Evolutionary conservation across 2,888 invertebrate species (phyloP), one percentile per base, ranked within the genome.

Genomic region (Branchipolynoe longqiensis): DNA sequence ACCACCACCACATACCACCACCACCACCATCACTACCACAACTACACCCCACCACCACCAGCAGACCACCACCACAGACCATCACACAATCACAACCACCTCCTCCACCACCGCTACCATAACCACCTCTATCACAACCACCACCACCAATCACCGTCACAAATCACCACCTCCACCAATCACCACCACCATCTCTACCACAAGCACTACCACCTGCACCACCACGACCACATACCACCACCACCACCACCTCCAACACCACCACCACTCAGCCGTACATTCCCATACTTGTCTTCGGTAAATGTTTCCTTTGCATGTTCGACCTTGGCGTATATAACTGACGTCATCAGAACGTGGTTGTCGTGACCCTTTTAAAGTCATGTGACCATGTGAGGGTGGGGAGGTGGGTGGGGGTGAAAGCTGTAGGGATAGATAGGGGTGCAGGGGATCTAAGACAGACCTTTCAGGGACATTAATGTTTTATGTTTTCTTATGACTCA

Each of bases 401-500:
- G 25, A 28, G 62, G 48, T 12, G 48, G 8, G 48, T 48, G 48
- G 8, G 48, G 8, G 48, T 48, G 48, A 12, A 18, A 18, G 48
- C 8, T 48, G 8, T 8, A 18, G 48, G 48, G 48, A 18, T 48
- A 12, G n/a, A n/a, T n/a, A n/a, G n/a, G 18, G 48, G 48, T 18
- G 48, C 8, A 48, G 48, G 8, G 69, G 69, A 36, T 69, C 69
- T 54, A 78, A 78, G 78, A 54, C 41, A 78, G 12, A 48, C 78
- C 78, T 78, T 41, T 78, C 41, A 78, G 78, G 78, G 48, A 33
- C 78, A 78, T 78, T 78, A 78, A 78, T 78, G 78, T 78, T 78
- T 78, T 78, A 78, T 78, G 78, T 78, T 78, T 78, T 78, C 78
- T 78, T 78, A 54, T 78, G 78, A 78, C 78, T 78, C 78, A 78